Base-by-base conservation (phyloP, 2,113 vertebrate genomes). In the Paramisgurnus dabryanus region DNA sequence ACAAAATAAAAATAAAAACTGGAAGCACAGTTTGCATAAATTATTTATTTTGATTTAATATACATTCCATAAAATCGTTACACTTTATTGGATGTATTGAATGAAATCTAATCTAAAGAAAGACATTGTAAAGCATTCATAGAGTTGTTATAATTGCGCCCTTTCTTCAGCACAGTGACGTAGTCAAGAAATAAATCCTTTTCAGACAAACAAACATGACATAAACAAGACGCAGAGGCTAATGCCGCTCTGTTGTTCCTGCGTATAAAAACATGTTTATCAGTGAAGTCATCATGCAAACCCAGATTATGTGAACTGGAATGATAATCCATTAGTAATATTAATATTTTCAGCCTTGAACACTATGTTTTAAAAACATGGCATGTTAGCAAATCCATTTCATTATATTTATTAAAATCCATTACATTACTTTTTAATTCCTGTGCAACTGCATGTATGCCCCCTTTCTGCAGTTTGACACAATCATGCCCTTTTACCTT, bases 231-330 rank as follows among this genome's bases (percentile, higher is more conserved):
- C 7, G 17, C 53, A 2, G 58, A 63, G 43, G 18, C 18, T 75
- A 40, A 73, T 43, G 53, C 22, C 40, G 50, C 17, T 50, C 17
- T 7, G 50, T 53, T 53, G 47, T 66, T 66, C 61, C 39, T 34
- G n/a, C 12, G 57, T 40, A 45, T 47, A 57, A 76, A 76, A 76
- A 76, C 74, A 76, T 76, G 74, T 76, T 76, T 76, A 66, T 76
- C 74, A 18, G 27, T 22, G 45, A 18, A 18, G 55, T 58, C 50
- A 58, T 58, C n/a, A 58, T 58, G 55, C 18, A 2, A 76, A 66
- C 63, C 63, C 74, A 76, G 74, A 76, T 76, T 76, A 76, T 41
- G 40, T 45, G 71, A 61, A 61, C 11, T 74, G 47, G 22, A 34
- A 66, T 76, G 49, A 76, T 39, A 40, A 65, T 66, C 15, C 6